Conservation (phyloP, 2,113 vertebrate genomes). For the Struthio camelus region DNA sequence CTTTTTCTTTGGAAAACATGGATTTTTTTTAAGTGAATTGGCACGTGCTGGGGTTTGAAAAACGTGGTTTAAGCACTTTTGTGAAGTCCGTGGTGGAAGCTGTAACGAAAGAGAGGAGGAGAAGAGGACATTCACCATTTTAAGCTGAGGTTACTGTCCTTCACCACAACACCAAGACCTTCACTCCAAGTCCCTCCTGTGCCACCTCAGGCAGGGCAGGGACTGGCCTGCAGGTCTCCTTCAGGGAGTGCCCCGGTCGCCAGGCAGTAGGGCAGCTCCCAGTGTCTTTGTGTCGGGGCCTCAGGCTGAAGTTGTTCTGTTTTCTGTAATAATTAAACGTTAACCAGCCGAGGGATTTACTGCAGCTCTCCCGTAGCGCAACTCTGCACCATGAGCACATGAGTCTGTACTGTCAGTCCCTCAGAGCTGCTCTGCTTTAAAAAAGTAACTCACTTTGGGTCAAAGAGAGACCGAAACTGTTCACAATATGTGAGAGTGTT, state of each 20-base stretch:
- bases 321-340: background rate
- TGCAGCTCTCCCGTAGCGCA: background rate
- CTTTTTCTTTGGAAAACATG: background rate
- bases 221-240: background rate
- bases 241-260: background rate
- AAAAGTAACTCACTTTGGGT: background rate
- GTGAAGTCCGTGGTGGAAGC: background rate
- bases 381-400: fast-evolving
- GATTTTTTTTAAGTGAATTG: background rate
- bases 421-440: background rate
- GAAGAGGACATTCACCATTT: background rate
- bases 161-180: background rate
- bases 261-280: background rate
- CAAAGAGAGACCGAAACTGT: background rate
- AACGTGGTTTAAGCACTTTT: background rate
- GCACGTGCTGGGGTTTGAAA: background rate
- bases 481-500: background rate
- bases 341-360: no score
- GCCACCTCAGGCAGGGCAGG: background rate
- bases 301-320: background rate
- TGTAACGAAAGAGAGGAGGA: background rate
- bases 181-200: background rate
- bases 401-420: background rate
- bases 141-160: background rate
- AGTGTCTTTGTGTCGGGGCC: background rate